A percentile compares a stretch with the other conserved stretches of the same genome.
phyloP scores from a whole-genome alignment of 2,888 invertebrate species.

The Saturnia pavonia region DNA sequence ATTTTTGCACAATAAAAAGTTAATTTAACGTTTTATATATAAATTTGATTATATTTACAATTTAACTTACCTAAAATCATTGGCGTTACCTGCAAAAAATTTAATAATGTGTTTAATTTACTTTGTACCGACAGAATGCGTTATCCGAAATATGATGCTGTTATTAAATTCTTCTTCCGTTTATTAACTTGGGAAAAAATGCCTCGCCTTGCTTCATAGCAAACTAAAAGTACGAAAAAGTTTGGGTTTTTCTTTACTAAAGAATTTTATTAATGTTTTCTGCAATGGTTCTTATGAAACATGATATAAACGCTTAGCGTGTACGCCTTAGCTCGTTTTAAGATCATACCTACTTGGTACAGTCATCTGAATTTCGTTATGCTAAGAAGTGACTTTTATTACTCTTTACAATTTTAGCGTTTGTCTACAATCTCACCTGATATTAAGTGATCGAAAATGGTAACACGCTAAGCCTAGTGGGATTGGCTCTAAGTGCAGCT shows the following conservation, averaged over 20 bases:
- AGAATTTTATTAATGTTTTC: slow-evolving; percentile 73
- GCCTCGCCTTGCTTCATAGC: slow-evolving; percentile 56
- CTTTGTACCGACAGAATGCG: slow-evolving; percentile 27
- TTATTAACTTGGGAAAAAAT: slow-evolving; percentile 66
- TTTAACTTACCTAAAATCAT: slow-evolving; percentile 16
- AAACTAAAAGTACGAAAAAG: slow-evolving; percentile 58
- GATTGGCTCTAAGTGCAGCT: neutral
- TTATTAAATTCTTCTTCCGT: slow-evolving; percentile 77
- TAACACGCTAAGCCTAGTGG: neutral
- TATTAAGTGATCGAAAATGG: neutral
- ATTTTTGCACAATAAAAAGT: too few species aligned
- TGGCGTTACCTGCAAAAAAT: slow-evolving; percentile 1
- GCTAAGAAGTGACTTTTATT: neutral
- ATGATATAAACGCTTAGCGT: slow-evolving; percentile 52
- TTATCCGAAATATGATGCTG: slow-evolving; percentile 66
- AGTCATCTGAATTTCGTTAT: slow-evolving; percentile 15
- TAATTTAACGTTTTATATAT: too few species aligned
- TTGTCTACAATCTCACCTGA: neutral
- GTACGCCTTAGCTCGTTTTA: slow-evolving; percentile 37
- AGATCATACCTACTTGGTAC: slow-evolving; percentile 18
- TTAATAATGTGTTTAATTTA: slow-evolving; percentile 24
- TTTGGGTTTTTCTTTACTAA: slow-evolving; percentile 61
- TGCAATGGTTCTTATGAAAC: slow-evolving; percentile 57
- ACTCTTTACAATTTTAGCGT: neutral
- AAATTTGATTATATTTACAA: neutral